A percentile compares a stretch with the other conserved stretches of the same genome.
These are phyloP conservation scores for Nyctereutes procyonoides DNA, from an alignment of 2,113 vertebrate genomes.

Conservation along the genomic window DNA sequence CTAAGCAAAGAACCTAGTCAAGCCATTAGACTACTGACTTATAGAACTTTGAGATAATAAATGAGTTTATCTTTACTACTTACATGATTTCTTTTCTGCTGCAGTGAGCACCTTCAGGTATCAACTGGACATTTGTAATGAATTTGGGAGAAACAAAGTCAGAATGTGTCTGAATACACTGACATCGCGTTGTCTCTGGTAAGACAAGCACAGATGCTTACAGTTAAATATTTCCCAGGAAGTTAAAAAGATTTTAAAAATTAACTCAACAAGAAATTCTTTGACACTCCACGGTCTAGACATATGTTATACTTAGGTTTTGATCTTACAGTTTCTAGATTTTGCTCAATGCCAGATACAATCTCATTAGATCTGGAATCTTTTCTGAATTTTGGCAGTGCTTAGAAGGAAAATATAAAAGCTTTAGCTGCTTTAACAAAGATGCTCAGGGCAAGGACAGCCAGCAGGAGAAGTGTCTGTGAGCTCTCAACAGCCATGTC, in stretches of 20 bases:
- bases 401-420: neutral
- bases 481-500: neutral
- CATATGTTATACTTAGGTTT: neutral
- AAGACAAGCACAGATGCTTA: neutral
- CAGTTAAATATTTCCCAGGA: neutral
- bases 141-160: constrained; percentile 8
- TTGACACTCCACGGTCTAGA: neutral
- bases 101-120: constrained; percentile 33
- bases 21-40: neutral
- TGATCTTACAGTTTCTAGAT: neutral
- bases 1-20: neutral
- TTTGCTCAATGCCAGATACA: neutral
- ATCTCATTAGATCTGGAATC: neutral
- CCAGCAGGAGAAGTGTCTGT: neutral
- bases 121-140: constrained; percentile 3
- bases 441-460: neutral
- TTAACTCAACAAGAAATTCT: neutral
- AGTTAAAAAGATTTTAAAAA: neutral
- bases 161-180: constrained; percentile 39
- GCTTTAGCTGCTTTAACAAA: neutral
- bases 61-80: neutral
- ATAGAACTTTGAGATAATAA: neutral
- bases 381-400: neutral
- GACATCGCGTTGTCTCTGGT: constrained; percentile 1
- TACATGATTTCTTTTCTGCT: constrained; percentile 57